Evolutionary conservation across 2,113 vertebrate species (phyloP).

Genomic region (Dicentrarchus labrax): DNA sequence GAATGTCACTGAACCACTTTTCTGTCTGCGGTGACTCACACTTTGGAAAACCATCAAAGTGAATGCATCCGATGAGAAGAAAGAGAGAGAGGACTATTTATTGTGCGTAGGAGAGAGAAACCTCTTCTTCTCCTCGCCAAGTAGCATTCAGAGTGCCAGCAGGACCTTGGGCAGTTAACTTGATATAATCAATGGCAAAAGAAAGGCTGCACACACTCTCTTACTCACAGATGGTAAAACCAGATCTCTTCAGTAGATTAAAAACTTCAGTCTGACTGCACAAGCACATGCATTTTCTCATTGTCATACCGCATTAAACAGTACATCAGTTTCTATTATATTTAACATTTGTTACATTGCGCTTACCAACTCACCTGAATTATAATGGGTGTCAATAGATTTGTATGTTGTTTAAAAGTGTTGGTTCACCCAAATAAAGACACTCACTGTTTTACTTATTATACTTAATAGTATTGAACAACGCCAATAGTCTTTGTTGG

Average conservation of each 20-base stretch:
- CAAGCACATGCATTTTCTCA: not conserved
- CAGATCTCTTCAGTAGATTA: slow-evolving; percentile 26
- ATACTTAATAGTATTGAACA: too few species aligned
- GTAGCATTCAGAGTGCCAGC: slow-evolving; percentile 18
- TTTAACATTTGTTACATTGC: too few species aligned
- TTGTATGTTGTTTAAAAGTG: too few species aligned
- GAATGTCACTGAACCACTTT: slow-evolving; percentile 49
- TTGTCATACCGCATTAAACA: not conserved
- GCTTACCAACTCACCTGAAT: too few species aligned
- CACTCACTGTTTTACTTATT: too few species aligned
- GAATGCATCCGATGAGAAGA: slow-evolving; percentile 7
- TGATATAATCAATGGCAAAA: slow-evolving; percentile 44
- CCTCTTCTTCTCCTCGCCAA: slow-evolving; percentile 26
- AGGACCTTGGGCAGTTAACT: slow-evolving; percentile 30
- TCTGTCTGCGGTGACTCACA: slow-evolving; percentile 46
- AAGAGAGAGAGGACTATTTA: not conserved
- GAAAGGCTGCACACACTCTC: not conserved
- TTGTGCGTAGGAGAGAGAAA: slow-evolving; percentile 4
- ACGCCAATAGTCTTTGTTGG: too few species aligned
- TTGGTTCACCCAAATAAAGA: too few species aligned
- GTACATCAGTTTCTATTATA: not conserved
- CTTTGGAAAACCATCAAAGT: slow-evolving; percentile 61
- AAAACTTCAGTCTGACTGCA: not conserved
- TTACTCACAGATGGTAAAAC: slow-evolving; percentile 30
- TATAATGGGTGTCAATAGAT: too few species aligned